These are phyloP conservation scores for Mellilla xanthometata DNA, from an alignment of 2,888 invertebrate species.

Conservation along the genomic window DNA sequence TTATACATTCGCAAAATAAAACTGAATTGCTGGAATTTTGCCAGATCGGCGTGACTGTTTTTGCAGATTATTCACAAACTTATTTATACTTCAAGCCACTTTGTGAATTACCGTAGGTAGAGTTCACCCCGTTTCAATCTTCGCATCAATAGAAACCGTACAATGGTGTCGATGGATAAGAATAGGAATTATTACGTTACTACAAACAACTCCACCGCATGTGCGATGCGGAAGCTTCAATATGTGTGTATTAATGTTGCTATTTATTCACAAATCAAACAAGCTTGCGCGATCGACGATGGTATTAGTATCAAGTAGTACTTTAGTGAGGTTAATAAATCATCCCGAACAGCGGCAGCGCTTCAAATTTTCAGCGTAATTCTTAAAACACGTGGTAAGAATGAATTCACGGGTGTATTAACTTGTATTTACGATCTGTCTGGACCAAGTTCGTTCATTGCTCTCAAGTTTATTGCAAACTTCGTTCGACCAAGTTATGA, in stretches of 20 bases:
- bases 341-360: not conserved
- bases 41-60: constrained; percentile 43
- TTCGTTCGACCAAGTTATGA: constrained; percentile 8
- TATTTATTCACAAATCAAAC: constrained; percentile 2
- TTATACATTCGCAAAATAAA: constrained; percentile 35
- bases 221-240: constrained; percentile 6
- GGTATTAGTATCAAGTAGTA: not conserved
- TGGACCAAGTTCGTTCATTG: constrained; percentile 2
- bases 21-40: constrained; percentile 42
- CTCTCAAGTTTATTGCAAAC: too few relatives aligned
- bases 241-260: not conserved
- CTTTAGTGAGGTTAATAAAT: constrained; percentile 5
- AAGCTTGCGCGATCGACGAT: not conserved
- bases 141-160: constrained; percentile 3
- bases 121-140: constrained; percentile 1
- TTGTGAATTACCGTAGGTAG: constrained; percentile 12
- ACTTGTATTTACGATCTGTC: constrained; percentile 9
- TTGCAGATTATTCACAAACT: constrained; percentile 48
- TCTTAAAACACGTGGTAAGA: constrained; percentile 3
- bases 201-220: constrained; percentile 3
- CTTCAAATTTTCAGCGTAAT: constrained; percentile 2
- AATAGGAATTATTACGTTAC: constrained; percentile 9
- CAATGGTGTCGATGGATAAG: constrained; percentile 10
- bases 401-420: constrained; percentile 7
- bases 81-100: constrained; percentile 43